A percentile compares a stretch with the other conserved stretches of the same genome.
Evolutionary conservation across 2,113 vertebrate genomes (phyloP).

Genomic region (Ciconia stormi): DNA sequence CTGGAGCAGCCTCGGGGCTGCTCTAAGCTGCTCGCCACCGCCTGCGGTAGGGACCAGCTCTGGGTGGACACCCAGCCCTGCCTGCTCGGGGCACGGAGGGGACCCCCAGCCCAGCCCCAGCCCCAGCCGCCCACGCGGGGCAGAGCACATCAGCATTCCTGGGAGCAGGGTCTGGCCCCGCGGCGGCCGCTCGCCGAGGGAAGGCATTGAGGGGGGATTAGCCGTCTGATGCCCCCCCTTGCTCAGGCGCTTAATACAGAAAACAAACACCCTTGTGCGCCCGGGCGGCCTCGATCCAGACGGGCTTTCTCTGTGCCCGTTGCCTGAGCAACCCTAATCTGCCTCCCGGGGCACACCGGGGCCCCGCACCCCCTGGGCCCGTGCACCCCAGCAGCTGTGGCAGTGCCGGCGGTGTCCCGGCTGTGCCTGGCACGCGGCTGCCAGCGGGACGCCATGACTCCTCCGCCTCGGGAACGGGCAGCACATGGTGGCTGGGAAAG

Average conservation of each 20-base stretch:
- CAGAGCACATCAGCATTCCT: slow-evolving; percentile 59
- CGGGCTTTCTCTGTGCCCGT: slow-evolving; percentile 26
- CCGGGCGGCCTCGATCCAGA: slow-evolving; percentile 18
- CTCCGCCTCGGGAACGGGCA: background rate
- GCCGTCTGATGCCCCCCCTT: slow-evolving; percentile 25
- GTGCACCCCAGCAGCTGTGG: background rate
- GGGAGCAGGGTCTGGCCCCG: slow-evolving; percentile 31
- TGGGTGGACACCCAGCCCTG: background rate
- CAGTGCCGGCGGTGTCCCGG: background rate
- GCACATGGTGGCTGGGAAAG: background rate
- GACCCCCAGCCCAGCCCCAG: background rate
- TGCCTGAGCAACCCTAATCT: slow-evolving; percentile 61
- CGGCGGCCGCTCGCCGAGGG: background rate
- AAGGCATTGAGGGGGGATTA: slow-evolving; percentile 62
- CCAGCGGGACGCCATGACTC: background rate
- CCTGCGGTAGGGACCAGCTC: background rate
- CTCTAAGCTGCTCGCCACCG: background rate
- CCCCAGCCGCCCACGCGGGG: rapidly evolving
- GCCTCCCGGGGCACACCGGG: background rate
- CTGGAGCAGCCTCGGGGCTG: background rate
- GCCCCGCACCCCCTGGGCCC: background rate
- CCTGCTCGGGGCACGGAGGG: background rate
- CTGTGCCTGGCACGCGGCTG: slow-evolving; percentile 50
- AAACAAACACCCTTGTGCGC: slow-evolving; percentile 57
- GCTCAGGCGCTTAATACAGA: slow-evolving; percentile 47